phyloP scores from a whole-genome alignment of 1,140 invertebrate genomes.

The Coenobita brevimanus region DNA sequence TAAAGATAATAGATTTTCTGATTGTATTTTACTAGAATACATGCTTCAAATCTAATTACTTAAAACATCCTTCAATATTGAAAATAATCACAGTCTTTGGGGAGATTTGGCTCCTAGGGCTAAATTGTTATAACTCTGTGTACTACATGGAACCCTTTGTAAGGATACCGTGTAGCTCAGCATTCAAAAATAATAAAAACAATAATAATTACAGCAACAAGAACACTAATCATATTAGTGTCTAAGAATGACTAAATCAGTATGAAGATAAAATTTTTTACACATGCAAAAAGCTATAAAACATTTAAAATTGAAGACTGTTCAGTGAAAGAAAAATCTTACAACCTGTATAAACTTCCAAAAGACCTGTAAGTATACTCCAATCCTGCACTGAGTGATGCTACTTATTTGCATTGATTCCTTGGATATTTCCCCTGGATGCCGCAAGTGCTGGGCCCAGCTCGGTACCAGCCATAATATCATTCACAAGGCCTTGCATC shows the following conservation, averaged over 20 bases:
- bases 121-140: constrained; percentile 55
- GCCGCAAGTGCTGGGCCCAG: constrained; percentile 49
- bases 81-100: constrained; percentile 66
- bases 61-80: constrained; percentile 58
- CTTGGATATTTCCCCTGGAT: constrained; percentile 36
- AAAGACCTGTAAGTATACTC: constrained; percentile 41
- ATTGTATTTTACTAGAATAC: constrained; percentile 58
- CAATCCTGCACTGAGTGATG: constrained; percentile 51
- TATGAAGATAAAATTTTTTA: constrained; percentile 14
- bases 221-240: constrained; percentile 25
- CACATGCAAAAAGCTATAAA: background rate
- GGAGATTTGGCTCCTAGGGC: constrained; percentile 59
- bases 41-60: constrained; percentile 54
- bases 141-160: constrained; percentile 34
- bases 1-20: constrained; percentile 49
- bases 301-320: background rate
- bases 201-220: background rate
- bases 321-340: background rate
- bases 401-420: constrained; percentile 61
- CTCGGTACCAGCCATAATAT: constrained; percentile 37
- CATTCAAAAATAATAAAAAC: background rate
- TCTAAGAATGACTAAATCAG: background rate
- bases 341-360: constrained; percentile 19
- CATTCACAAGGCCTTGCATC: constrained; percentile 14
- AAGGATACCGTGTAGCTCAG: constrained; percentile 30